Conservation (phyloP, 2,113 vertebrate species). For the Hemibagrus wyckioides region DNA sequence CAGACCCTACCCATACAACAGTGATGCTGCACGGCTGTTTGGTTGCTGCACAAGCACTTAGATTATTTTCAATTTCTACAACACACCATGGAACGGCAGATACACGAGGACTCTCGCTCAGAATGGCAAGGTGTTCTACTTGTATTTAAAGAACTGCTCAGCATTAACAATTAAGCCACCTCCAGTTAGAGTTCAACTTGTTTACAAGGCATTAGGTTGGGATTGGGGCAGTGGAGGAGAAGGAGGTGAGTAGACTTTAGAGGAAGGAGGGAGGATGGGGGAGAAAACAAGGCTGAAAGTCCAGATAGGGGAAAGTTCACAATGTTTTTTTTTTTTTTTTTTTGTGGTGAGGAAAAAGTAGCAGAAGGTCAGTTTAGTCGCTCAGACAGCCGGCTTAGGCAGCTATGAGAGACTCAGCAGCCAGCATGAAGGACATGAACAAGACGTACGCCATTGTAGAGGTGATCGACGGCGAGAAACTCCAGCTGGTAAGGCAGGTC, state of each 20-base stretch:
- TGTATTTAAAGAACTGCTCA: slow-evolving; percentile 63
- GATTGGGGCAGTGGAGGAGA: slow-evolving; percentile 44
- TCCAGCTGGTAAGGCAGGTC: slow-evolving; percentile 76
- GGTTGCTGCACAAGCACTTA: slow-evolving; percentile 28
- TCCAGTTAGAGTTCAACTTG: slow-evolving; percentile 81
- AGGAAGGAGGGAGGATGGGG: slow-evolving; percentile 45
- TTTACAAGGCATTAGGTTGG: slow-evolving; percentile 74
- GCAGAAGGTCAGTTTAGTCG: slow-evolving; percentile 61
- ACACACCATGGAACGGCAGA: background rate
- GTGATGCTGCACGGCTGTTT: slow-evolving; percentile 31
- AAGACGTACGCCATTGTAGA: slow-evolving; percentile 78
- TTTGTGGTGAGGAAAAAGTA: slow-evolving; percentile 62
- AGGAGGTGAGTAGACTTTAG: slow-evolving; percentile 40
- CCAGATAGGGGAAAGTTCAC: slow-evolving; percentile 81
- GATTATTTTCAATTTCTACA: slow-evolving; percentile 4
- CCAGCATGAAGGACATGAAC: slow-evolving; percentile 76
- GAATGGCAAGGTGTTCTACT: slow-evolving; percentile 44
- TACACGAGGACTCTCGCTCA: background rate
- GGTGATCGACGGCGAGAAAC: slow-evolving; percentile 76
- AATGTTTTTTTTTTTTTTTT: slow-evolving; percentile 49
- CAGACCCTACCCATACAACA: slow-evolving; percentile 5
- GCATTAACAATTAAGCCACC: slow-evolving; percentile 82
- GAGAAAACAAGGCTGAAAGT: slow-evolving; percentile 79
- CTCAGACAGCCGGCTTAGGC: slow-evolving; percentile 39
- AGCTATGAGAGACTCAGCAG: slow-evolving; percentile 51